A percentile compares a stretch with the other conserved stretches of the same genome.
phyloP scores from a whole-genome alignment of 2,113 vertebrate species.

The Calypte anna region DNA sequence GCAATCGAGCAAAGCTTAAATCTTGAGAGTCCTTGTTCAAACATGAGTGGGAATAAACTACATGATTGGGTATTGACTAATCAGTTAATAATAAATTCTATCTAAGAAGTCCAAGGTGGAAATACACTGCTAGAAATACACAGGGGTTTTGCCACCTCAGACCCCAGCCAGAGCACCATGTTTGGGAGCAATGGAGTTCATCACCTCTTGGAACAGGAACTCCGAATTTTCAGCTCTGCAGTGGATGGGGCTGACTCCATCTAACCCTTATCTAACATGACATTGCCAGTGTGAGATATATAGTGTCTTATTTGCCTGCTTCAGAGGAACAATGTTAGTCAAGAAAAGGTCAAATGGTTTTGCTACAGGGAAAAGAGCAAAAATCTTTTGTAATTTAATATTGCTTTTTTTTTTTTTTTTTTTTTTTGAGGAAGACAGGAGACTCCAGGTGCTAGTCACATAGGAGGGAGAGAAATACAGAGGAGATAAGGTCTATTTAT shows the following conservation, averaged over 20 bases:
- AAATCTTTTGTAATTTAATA: conserved; percentile 51
- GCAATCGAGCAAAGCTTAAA: background rate
- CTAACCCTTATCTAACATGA: conserved; percentile 32
- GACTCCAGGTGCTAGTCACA: background rate
- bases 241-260: background rate
- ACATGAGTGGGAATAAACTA: background rate
- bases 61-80: background rate
- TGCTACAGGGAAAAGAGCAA: background rate
- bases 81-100: background rate
- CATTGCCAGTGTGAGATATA: conserved; percentile 45
- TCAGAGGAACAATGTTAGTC: conserved; percentile 33
- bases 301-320: conserved; percentile 58
- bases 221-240: background rate
- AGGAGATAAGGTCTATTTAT: background rate
- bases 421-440: background rate
- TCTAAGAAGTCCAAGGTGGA: background rate
- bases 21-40: background rate
- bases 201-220: background rate
- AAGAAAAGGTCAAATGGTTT: conserved; percentile 64
- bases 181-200: background rate
- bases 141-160: background rate
- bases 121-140: background rate
- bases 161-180: background rate
- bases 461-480: background rate
- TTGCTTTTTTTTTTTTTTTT: background rate